phyloP scores from a whole-genome alignment of 2,888 invertebrate species.

The Malachius bipustulatus region DNA sequence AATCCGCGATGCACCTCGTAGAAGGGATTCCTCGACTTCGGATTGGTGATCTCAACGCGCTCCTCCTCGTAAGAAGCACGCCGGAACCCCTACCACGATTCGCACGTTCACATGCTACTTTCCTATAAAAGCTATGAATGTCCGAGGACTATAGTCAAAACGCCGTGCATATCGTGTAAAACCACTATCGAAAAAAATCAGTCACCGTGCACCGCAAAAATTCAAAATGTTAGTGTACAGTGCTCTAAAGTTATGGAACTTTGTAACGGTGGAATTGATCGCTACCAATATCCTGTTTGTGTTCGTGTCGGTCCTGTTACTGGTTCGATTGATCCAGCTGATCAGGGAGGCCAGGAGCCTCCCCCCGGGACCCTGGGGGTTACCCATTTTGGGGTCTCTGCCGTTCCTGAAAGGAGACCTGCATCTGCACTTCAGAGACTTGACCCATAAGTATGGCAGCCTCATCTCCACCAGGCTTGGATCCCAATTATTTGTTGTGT shows the following conservation, averaged over 20 bases:
- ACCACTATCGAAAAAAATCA: too few species aligned
- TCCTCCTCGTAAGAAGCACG: conserved; percentile 21
- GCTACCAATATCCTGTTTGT: conserved; percentile 39
- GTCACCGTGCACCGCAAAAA: neutral
- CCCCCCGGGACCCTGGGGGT: conserved; percentile 83
- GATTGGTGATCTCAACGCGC: conserved; percentile 23
- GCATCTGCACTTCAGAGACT: conserved; percentile 65
- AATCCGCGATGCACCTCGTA: too few species aligned
- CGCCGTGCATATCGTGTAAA: conserved; percentile 22
- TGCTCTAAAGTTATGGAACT: conserved; percentile 37
- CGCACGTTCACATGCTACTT: neutral
- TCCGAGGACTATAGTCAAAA: conserved; percentile 24
- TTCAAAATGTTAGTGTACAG: conserved; percentile 43
- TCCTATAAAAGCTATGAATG: conserved; percentile 26
- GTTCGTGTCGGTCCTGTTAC: conserved; percentile 38
- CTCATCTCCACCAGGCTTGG: conserved; percentile 74
- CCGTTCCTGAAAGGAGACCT: conserved; percentile 66
- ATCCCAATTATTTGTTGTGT: conserved; percentile 69
- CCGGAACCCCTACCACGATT: neutral
- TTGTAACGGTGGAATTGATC: conserved; percentile 29
- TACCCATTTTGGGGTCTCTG: conserved; percentile 73
- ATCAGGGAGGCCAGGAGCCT: conserved; percentile 39
- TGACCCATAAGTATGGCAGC: conserved; percentile 67
- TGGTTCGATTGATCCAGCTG: conserved; percentile 32
- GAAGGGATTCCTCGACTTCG: conserved; percentile 18